A percentile compares a stretch with the other conserved stretches of the same genome.
These are phyloP conservation scores for Sepioteuthis lessoniana DNA, from an alignment of 2,888 invertebrate species.

Conservation along the genomic window DNA sequence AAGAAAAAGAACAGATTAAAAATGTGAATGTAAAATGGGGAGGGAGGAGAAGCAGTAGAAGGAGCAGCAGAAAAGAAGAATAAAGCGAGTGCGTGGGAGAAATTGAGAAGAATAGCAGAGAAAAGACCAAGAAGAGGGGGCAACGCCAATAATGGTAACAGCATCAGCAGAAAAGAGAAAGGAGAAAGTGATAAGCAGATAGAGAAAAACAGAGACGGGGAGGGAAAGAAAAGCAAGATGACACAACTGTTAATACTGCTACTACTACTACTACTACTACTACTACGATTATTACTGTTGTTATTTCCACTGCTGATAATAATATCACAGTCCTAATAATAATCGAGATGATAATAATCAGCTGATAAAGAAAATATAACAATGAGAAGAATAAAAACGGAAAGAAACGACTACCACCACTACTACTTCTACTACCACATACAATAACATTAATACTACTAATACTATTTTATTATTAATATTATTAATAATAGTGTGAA, in stretches of 20 bases:
- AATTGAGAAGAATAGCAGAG: background rate
- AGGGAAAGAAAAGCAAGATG: background rate
- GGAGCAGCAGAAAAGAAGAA: background rate
- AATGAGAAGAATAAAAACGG: background rate
- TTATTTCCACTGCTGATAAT: slow-evolving; percentile 1
- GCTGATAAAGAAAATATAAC: slow-evolving; percentile 23
- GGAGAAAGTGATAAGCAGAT: background rate
- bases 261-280: background rate
- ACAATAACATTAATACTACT: background rate
- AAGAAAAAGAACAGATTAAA: background rate
- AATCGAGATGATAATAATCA: background rate
- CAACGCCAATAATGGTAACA: slow-evolving; percentile 38
- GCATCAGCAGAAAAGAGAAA: background rate
- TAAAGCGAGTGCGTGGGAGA: background rate
- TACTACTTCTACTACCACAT: background rate
- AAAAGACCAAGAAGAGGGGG: background rate
- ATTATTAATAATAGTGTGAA: background rate
- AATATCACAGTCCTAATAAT: background rate
- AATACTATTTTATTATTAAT: background rate
- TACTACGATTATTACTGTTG: slow-evolving; percentile 33
- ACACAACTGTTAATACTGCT: background rate
- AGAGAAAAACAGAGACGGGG: background rate
- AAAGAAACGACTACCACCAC: background rate
- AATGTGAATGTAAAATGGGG: background rate
- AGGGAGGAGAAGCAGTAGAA: background rate